Percentiles rank a stretch among this genome's conserved stretches.
These are phyloP conservation scores for Metridium senile DNA, from an alignment of 92 coral and sea anemone genomes.

Conservation along the genomic window DNA sequence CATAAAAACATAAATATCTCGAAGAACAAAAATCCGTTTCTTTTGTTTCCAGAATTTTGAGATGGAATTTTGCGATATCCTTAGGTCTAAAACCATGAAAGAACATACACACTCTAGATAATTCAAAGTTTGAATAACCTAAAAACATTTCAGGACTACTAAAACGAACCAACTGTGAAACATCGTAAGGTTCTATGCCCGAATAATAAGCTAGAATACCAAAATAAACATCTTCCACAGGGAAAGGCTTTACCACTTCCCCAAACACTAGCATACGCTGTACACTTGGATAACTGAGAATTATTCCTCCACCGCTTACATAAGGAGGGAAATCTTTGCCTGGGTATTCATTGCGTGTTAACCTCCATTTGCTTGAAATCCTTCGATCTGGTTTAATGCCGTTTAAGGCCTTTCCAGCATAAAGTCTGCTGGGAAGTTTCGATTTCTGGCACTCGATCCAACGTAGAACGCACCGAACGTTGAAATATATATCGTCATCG, in stretches of 20 bases:
- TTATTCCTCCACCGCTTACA: background rate
- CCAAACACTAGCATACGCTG: background rate
- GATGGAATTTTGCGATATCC: background rate
- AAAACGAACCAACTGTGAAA: background rate
- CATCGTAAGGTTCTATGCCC: background rate
- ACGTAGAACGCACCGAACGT: background rate
- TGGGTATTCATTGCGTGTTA: background rate
- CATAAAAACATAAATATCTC: too few relatives aligned
- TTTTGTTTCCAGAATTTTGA: background rate
- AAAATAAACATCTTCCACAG: background rate
- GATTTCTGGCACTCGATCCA: background rate
- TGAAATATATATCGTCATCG: background rate
- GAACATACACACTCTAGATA: background rate
- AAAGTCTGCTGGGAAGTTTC: background rate
- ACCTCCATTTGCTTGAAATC: background rate
- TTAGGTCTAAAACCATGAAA: background rate
- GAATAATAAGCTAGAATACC: background rate
- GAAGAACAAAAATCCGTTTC: too few relatives aligned
- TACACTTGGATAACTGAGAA: background rate
- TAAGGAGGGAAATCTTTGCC: background rate
- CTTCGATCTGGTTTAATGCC: background rate
- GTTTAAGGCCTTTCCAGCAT: background rate
- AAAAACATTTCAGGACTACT: background rate
- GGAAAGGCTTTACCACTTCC: background rate
- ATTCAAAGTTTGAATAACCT: background rate